A percentile compares a stretch with the other conserved stretches of the same genome.
phyloP scores from a whole-genome alignment of 2,888 invertebrate species.

The Masnerella sp. region DNA sequence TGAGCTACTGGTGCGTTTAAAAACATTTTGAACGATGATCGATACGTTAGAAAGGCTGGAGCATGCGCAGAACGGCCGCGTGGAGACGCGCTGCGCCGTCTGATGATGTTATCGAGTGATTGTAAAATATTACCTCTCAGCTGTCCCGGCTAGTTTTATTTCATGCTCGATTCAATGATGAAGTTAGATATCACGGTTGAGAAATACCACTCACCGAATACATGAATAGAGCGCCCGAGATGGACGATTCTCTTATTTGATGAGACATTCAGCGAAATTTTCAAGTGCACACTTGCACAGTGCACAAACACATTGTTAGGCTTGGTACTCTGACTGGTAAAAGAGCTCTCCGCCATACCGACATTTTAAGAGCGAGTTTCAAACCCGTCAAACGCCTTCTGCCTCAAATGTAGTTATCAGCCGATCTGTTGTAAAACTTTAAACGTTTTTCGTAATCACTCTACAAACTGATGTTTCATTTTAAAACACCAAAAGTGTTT shows the following conservation, averaged over 20 bases:
- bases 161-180: constrained; percentile 24
- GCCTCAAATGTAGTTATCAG: too few species aligned
- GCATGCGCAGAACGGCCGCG: constrained; percentile 27
- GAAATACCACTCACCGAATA: constrained; percentile 42
- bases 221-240: constrained; percentile 7
- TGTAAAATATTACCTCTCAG: constrained; percentile 32
- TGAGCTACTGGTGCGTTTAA: constrained; percentile 7
- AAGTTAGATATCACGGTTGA: constrained; percentile 21
- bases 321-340: constrained; percentile 19
- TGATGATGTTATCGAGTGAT: constrained; percentile 28
- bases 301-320: constrained; percentile 18
- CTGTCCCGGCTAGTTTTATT: constrained; percentile 22
- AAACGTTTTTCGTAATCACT: too few species aligned
- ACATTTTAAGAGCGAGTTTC: constrained; percentile 29
- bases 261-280: constrained; percentile 35
- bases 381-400: too few species aligned
- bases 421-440: too few species aligned
- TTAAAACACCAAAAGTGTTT: too few species aligned
- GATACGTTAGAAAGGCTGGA: constrained; percentile 18
- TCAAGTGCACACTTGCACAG: constrained; percentile 23
- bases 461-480: too few species aligned
- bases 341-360: constrained; percentile 25
- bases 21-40: constrained; percentile 34
- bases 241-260: constrained; percentile 21
- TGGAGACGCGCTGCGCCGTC: constrained; percentile 11